These are phyloP conservation scores for Apeltes quadracus DNA, from an alignment of 2,113 vertebrate species.

Conservation along the genomic window DNA sequence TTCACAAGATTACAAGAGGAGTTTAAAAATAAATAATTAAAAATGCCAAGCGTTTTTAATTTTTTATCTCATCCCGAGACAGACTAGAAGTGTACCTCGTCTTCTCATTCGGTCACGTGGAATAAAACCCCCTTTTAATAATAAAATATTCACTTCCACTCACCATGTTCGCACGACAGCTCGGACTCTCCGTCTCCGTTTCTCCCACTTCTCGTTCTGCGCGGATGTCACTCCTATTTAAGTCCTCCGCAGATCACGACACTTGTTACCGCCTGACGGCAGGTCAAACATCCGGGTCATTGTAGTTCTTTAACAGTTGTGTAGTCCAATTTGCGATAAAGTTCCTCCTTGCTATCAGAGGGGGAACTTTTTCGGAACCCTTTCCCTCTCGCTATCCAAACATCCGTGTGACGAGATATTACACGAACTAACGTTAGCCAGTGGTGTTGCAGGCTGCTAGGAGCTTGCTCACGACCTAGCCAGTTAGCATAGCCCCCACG, in stretches of 20 bases:
- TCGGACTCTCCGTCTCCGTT: background rate
- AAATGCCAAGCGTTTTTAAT: background rate
- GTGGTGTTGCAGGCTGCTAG: background rate
- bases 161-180: constrained; percentile 64
- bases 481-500: constrained; percentile 29
- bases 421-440: background rate
- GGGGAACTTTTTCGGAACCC: too few species aligned
- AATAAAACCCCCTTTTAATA: background rate
- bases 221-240: constrained; percentile 66
- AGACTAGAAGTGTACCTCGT: background rate
- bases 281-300: constrained; percentile 10
- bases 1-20: background rate
- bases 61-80: background rate
- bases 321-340: background rate
- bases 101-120: background rate
- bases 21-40: background rate
- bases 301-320: constrained; percentile 45
- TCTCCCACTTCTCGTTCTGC: constrained; percentile 21
- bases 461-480: background rate
- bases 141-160: constrained; percentile 6
- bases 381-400: too few species aligned
- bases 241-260: constrained; percentile 32
- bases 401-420: background rate
- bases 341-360: too few species aligned
- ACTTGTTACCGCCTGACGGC: constrained; percentile 22